Evolutionary conservation across 2,888 invertebrate species (phyloP).

Genomic region (Pterostichus niger): DNA sequence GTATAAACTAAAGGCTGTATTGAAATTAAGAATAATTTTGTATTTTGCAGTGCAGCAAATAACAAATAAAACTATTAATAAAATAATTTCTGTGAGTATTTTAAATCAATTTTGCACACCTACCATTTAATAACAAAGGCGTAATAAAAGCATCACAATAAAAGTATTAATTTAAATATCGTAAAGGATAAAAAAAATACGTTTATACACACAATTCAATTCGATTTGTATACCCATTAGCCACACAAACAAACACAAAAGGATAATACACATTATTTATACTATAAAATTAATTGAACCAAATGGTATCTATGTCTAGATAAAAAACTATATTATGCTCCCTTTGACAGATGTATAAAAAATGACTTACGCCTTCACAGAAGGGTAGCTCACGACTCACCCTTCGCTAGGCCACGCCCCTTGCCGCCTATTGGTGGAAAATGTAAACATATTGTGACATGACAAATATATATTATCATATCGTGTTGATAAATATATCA

Average conservation of each 20-base stretch:
- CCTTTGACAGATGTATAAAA: conserved; percentile 58
- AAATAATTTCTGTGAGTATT: not conserved
- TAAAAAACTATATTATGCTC: conserved; percentile 48
- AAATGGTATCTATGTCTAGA: conserved; percentile 8
- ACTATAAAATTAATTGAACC: conserved; percentile 53
- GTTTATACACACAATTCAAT: conserved; percentile 33
- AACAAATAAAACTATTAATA: conserved; percentile 1
- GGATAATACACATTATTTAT: conserved; percentile 43
- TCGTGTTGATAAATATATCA: conserved; percentile 62
- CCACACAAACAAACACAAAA: conserved; percentile 14
- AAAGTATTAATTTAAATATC: conserved; percentile 50
- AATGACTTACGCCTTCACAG: conserved; percentile 49
- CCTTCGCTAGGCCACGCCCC: conserved; percentile 53
- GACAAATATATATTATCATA: conserved; percentile 62
- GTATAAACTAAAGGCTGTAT: too few relatives aligned
- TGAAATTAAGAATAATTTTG: too few relatives aligned
- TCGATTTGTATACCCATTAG: conserved; percentile 36
- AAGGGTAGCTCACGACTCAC: conserved; percentile 41
- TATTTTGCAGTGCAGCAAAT: too few relatives aligned
- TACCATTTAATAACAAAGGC: not conserved
- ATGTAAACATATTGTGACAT: conserved; percentile 62
- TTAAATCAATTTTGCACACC: not conserved
- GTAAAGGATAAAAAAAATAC: conserved; percentile 32
- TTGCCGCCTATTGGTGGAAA: conserved; percentile 45
- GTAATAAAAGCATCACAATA: conserved; percentile 17